Evolutionary conservation across 2,113 vertebrate genomes (phyloP).

Genomic region (Melanostigma gelatinosum): DNA sequence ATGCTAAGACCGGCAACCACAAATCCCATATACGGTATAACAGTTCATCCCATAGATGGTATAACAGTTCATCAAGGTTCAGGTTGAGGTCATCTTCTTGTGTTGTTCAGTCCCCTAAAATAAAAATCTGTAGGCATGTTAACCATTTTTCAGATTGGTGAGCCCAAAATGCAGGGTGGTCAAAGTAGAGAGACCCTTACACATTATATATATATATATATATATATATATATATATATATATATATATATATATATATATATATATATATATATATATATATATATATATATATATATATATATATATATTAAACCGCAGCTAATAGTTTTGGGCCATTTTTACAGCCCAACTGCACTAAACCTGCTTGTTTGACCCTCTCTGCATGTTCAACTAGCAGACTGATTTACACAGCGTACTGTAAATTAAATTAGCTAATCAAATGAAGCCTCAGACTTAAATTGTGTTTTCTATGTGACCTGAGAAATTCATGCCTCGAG

Average conservation of each 20-base stretch:
- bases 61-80: not conserved
- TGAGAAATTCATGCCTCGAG: not conserved
- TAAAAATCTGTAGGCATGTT: not conserved
- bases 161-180: not conserved
- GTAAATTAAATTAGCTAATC: slow-evolving; percentile 63
- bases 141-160: slow-evolving; percentile 8
- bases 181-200: not conserved
- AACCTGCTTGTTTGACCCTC: not conserved
- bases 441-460: slow-evolving; percentile 40
- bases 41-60: too few relatives aligned
- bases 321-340: not conserved
- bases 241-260: not conserved
- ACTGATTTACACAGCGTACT: slow-evolving; percentile 31
- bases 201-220: not conserved
- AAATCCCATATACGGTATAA: not conserved
- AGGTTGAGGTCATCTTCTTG: not conserved
- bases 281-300: not conserved
- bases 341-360: not conserved
- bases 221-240: not conserved
- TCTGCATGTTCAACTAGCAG: not conserved
- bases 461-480: slow-evolving; percentile 47
- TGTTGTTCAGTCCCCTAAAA: not conserved
- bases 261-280: not conserved
- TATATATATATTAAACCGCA: not conserved
- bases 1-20: slow-evolving; percentile 23